Evolutionary conservation across 2,888 invertebrate genomes (phyloP), one percentile per base, ranked within the genome.

Genomic region (Sisyra nigra): DNA sequence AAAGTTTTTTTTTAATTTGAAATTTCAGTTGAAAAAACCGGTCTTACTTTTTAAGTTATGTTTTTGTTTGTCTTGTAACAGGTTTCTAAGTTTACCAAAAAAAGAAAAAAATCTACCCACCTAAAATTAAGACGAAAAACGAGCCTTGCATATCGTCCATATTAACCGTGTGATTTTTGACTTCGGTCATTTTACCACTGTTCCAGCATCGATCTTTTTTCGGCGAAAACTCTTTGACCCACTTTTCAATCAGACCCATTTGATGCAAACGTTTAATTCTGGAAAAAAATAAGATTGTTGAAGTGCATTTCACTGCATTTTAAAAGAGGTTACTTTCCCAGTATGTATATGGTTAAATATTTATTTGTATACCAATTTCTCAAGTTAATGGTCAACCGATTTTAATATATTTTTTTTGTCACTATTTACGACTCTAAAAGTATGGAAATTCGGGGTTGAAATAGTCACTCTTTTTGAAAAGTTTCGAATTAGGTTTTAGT

Each of bases 71-170:
- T 48, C 13, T 5, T 19, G 11, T 13, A 32, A 33, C n/a, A n/a
- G n/a, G n/a, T n/a, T n/a, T n/a, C n/a, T n/a, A n/a, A n/a, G n/a
- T n/a, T n/a, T n/a, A n/a, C n/a, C n/a, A n/a, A n/a, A n/a, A n/a
- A n/a, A n/a, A n/a, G n/a, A n/a, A n/a, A n/a, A n/a, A n/a, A n/a
- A n/a, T n/a, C n/a, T n/a, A n/a, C n/a, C n/a, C 68, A 84, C 88
- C 89, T 42, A 89, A 61, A 42, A 86, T 69, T 3, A 91, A 64
- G 0, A 92, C 80, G 53, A 88, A 80, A 63, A 91, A 91, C 18
- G 87, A 89, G 9, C 91, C 92, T 60, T 91, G 88, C 89, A 91
- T 92, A 54, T 92, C 91, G 41, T 80, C 74, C 51, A 91, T 69
- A 58, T 87, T 86, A 34, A 92, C 91, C 31, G 85, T 87, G 54